Conservation (phyloP, 35 echinoderm and acorn worm genomes). For the Amphiura filiformis region DNA sequence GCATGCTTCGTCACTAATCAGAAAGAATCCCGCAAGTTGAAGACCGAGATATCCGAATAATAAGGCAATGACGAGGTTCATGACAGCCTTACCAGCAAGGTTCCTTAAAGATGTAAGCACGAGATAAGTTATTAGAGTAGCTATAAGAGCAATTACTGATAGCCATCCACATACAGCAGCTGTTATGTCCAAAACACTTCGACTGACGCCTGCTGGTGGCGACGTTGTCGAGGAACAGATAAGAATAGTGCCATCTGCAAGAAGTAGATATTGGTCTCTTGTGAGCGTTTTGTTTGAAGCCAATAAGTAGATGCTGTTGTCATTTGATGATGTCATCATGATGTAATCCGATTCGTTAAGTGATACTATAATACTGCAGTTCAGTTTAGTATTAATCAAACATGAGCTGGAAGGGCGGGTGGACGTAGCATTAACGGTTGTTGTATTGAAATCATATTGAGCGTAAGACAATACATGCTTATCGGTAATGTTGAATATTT, state of each 20-base stretch:
- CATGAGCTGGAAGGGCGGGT: neutral
- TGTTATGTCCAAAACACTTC: neutral
- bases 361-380: neutral
- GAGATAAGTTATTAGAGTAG: conserved; percentile 21
- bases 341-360: neutral
- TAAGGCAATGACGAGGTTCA: conserved; percentile 35
- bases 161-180: neutral
- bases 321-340: no score
- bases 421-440: neutral
- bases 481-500: neutral
- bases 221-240: neutral
- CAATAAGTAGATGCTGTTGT: neutral
- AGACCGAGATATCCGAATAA: neutral
- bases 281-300: neutral
- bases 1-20: neutral
- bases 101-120: conserved; percentile 7
- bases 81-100: neutral
- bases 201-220: neutral
- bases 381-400: neutral
- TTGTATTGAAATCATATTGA: neutral
- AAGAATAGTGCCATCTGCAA: neutral
- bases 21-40: neutral
- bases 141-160: conserved; percentile 9
- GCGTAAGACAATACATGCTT: neutral
- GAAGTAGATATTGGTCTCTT: neutral